Evolutionary conservation across 1,140 invertebrate genomes (phyloP), one percentile per base, ranked within the genome.

Genomic region (Camponotus pennsylvanicus): DNA sequence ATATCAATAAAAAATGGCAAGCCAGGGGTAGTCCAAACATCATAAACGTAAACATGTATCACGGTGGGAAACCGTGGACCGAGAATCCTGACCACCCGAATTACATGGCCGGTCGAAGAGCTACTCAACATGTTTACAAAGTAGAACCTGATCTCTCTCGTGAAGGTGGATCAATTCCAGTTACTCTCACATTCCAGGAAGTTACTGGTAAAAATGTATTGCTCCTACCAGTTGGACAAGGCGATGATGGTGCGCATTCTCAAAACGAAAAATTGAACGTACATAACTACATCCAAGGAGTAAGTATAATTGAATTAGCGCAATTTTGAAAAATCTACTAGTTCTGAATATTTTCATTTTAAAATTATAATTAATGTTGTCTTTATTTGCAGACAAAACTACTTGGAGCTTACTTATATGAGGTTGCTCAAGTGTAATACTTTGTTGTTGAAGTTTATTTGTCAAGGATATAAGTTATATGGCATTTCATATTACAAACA

Each of bases 251-350:
- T 86, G 99, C 99, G 83, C 99, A 99, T 96, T 99, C 98, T 1
- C 99, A 99, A 95, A 99, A 99, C 96, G 99, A 99, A 95, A 99
- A 99, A 95, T 96, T 99, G 88, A 97, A 99, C 95, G 95, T 98
- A 78, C 95, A 96, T 71, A 99, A 99, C 95, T 99, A 99, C 92
- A 98, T 99, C 90, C 97, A 98, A 95, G 99, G 99, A 86, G 98
- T 99, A 96, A 97, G 97, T 96, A 89, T 75, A 66, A 79, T 52
- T 84, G 61, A 76, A 40, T 21, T 71, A 42, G 15, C 45, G 11
- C 13, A 79, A 2, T 1, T 2, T 3, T 82, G 13, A 21, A 73
- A 82, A 42, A 73, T 73, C 27, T 7, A 6, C 11, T 59, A 8
- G 13, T 3, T 15, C 3, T 37, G 11, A 45, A 5, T 8, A 7